These are phyloP conservation scores for Halcyon leucocephala DNA, from an alignment of 2,797 vertebrate species.

Conservation along the genomic window DNA sequence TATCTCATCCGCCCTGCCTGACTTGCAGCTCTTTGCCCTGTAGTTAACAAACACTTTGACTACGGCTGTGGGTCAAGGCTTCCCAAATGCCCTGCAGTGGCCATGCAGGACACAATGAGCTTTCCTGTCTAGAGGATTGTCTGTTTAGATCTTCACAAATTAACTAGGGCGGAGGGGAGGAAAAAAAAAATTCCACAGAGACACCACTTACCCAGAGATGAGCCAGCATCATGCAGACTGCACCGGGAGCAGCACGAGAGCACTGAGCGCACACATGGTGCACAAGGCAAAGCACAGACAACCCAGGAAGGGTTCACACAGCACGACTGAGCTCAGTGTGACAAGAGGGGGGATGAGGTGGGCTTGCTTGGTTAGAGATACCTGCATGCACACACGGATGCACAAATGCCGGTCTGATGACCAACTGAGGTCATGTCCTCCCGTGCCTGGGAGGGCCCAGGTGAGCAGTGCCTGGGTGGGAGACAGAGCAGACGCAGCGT, in stretches of 20 bases:
- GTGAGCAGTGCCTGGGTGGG: neutral
- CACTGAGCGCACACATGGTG: neutral
- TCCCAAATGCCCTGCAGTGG: neutral
- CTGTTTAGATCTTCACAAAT: neutral
- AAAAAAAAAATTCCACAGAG: neutral
- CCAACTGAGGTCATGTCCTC: fast-evolving
- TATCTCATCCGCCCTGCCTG: neutral
- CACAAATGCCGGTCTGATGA: fast-evolving
- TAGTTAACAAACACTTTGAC: neutral
- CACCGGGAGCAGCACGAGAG: neutral
- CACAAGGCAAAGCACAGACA: neutral
- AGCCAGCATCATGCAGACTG: neutral
- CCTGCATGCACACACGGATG: fast-evolving
- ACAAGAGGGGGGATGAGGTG: neutral
- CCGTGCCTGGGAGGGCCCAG: neutral
- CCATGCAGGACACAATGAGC: neutral
- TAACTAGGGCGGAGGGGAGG: neutral
- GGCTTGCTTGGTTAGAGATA: neutral
- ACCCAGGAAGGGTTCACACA: neutral
- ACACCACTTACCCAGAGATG: neutral
- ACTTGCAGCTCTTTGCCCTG: neutral
- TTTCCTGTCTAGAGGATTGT: neutral
- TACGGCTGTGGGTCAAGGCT: neutral
- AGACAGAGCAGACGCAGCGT: fast-evolving
- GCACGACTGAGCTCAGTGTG: neutral